Percentiles rank a stretch among this genome's conserved stretches.
Evolutionary conservation across 2,113 vertebrate species (phyloP).

Genomic region (Chaenocephalus aceratus): DNA sequence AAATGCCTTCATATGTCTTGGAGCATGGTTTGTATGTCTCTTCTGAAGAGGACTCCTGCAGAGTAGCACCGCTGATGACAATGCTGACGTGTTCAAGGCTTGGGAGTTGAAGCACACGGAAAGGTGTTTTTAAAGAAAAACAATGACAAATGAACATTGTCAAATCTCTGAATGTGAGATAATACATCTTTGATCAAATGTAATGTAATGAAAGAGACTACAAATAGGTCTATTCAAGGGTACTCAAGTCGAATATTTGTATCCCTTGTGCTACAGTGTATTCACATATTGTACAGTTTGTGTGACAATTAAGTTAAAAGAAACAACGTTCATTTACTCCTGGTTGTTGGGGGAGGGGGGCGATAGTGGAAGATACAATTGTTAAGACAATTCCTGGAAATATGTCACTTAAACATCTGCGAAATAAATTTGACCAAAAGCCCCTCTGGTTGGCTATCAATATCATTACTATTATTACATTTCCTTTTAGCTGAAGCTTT

Average conservation of each 20-base stretch:
- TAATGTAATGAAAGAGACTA: slow-evolving; percentile 2
- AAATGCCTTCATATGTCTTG: slow-evolving; percentile 74
- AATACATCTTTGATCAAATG: slow-evolving; percentile 31
- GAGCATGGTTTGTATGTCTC: slow-evolving; percentile 73
- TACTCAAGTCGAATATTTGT: slow-evolving; percentile 58
- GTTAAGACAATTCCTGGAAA: slow-evolving; percentile 75
- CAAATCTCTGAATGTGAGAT: slow-evolving; percentile 51
- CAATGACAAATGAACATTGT: slow-evolving; percentile 10
- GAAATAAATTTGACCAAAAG: slow-evolving; percentile 74
- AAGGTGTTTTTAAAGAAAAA: slow-evolving; percentile 44
- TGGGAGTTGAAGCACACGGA: slow-evolving; percentile 50
- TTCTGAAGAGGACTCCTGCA: slow-evolving; percentile 66
- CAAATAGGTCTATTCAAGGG: slow-evolving; percentile 36
- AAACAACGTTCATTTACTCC: slow-evolving; percentile 45
- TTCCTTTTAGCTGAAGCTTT: no score
- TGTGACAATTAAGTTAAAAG: slow-evolving; percentile 52
- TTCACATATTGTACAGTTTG: slow-evolving; percentile 74
- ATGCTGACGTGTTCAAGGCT: slow-evolving; percentile 29
- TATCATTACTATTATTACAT: neutral
- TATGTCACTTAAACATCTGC: slow-evolving; percentile 64
- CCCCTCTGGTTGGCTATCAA: neutral
- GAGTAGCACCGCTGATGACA: slow-evolving; percentile 56
- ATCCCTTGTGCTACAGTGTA: slow-evolving; percentile 68
- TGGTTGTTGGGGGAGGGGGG: slow-evolving; percentile 28
- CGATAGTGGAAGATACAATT: slow-evolving; percentile 44